These are phyloP conservation scores for Cylloceria caligata DNA, from an alignment of 2,888 invertebrate species.

Conservation along the genomic window DNA sequence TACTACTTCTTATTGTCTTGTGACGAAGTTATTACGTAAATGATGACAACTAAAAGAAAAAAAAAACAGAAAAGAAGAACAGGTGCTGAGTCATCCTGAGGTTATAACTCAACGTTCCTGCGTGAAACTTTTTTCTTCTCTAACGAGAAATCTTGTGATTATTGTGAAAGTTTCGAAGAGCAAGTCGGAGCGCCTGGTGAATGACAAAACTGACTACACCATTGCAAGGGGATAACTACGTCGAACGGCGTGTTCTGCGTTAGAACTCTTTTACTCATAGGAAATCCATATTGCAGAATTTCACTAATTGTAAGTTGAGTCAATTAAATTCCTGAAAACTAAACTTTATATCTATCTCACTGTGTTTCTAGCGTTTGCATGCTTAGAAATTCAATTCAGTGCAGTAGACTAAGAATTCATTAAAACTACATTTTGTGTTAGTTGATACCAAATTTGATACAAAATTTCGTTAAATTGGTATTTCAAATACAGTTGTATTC, in stretches of 20 bases:
- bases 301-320: not conserved
- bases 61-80: conserved; percentile 3
- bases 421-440: not conserved
- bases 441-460: not conserved
- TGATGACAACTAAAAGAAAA: not conserved
- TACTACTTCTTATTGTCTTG: conserved; percentile 2
- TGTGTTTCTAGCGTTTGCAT: not conserved
- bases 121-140: not conserved
- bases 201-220: conserved; percentile 27
- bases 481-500: not conserved
- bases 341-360: not conserved
- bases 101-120: not conserved
- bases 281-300: not conserved
- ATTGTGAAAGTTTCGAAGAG: not conserved
- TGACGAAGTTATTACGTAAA: conserved; percentile 12
- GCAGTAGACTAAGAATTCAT: not conserved
- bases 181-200: conserved; percentile 19
- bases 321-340: not conserved
- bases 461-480: not conserved
- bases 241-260: not conserved
- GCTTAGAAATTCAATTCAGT: not conserved
- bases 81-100: not conserved
- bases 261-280: not conserved
- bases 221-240: not conserved
- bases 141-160: not conserved